A percentile compares a stretch with the other conserved stretches of the same genome.
Conservation (phyloP, 2,797 vertebrate species). For the Hippoglossus hippoglossus region DNA sequence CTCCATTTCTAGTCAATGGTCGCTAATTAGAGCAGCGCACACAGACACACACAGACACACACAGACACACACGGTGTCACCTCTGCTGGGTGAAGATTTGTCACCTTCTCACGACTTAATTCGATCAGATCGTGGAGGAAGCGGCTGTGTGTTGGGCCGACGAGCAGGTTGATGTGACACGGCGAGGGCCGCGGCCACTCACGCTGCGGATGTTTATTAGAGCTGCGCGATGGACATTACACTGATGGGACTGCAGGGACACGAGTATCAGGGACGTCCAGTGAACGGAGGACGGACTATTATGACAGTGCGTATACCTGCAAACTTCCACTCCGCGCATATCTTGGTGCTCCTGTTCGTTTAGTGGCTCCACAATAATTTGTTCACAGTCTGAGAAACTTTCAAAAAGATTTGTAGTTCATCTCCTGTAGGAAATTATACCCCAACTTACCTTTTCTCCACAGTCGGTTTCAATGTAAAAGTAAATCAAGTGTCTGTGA, state of each 20-base stretch:
- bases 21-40: constrained; percentile 55
- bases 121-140: constrained; percentile 60
- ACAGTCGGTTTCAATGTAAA: background rate
- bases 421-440: too few species aligned
- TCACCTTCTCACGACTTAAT: constrained; percentile 68
- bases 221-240: background rate
- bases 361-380: too few species aligned
- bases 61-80: constrained; percentile 3
- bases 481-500: too few species aligned
- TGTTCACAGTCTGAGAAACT: too few species aligned
- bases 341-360: too few species aligned
- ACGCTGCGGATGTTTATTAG: constrained; percentile 49
- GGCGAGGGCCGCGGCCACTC: background rate
- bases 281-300: too few species aligned
- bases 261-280: background rate
- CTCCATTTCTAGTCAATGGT: constrained; percentile 13
- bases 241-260: background rate
- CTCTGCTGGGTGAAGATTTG: constrained; percentile 50
- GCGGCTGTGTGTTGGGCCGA: constrained; percentile 48
- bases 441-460: background rate
- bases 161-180: constrained; percentile 37
- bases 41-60: constrained; percentile 8
- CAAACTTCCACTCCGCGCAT: too few species aligned
- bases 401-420: too few species aligned
- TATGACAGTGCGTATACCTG: too few species aligned